A percentile compares a stretch with the other conserved stretches of the same genome.
These are phyloP conservation scores for Lomographa bimaculata DNA, from an alignment of 2,888 invertebrate species.

Conservation along the genomic window DNA sequence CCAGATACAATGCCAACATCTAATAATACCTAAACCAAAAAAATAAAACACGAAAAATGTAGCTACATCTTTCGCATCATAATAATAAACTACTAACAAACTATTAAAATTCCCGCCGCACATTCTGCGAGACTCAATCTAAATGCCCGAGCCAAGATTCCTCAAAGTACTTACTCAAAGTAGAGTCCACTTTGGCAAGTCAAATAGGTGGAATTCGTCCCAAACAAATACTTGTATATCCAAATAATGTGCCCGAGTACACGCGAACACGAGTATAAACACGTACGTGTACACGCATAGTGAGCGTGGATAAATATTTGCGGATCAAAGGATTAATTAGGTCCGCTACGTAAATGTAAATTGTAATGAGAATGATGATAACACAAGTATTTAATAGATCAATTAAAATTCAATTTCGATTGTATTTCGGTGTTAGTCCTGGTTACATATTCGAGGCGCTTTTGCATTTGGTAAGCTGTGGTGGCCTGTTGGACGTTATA, in stretches of 20 bases:
- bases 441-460: no score
- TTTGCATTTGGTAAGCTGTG: no score
- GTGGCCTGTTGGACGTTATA: no score
- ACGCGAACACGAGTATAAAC: conserved; percentile 9
- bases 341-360: conserved; percentile 14
- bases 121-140: conserved; percentile 17
- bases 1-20: no score
- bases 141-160: conserved; percentile 20
- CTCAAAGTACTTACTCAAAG: conserved; percentile 18
- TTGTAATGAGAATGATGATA: conserved; percentile 6
- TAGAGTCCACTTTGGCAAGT: conserved; percentile 20
- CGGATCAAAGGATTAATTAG: conserved; percentile 24
- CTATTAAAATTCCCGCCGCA: conserved; percentile 17
- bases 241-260: conserved; percentile 14
- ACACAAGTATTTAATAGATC: no score
- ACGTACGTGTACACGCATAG: conserved; percentile 3
- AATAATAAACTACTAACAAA: no score
- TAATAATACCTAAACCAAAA: no score
- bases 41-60: no score
- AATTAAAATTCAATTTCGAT: no score
- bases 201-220: conserved; percentile 24
- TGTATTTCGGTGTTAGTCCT: no score
- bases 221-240: conserved; percentile 25
- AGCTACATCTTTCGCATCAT: no score
- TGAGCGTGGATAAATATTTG: conserved; percentile 18